These are phyloP conservation scores for Syrrhaptes paradoxus DNA, from an alignment of 2,113 vertebrate species.

Conservation along the genomic window DNA sequence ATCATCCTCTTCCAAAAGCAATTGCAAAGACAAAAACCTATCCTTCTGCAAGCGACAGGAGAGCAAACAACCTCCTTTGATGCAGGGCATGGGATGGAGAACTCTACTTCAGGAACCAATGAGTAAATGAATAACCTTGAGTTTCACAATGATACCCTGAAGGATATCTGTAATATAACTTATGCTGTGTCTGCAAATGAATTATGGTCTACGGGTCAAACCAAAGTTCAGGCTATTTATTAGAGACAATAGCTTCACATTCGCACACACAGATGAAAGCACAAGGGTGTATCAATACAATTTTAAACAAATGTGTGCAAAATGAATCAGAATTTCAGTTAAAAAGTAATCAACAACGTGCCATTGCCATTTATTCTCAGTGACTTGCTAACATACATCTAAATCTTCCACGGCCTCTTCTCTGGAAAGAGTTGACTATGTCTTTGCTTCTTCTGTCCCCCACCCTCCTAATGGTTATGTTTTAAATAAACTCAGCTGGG, in stretches of 20 bases:
- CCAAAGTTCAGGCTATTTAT: background rate
- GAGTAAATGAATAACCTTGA: constrained; percentile 22
- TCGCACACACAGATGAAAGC: background rate
- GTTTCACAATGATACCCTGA: background rate
- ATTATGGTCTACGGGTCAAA: background rate
- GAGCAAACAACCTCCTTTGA: background rate
- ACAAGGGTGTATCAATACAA: background rate
- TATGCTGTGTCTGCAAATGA: background rate
- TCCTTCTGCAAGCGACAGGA: background rate
- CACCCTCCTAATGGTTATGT: background rate
- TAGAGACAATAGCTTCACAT: background rate
- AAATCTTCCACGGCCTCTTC: background rate
- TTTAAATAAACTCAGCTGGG: background rate
- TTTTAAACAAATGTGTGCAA: background rate
- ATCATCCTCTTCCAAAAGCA: background rate
- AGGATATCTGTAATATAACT: background rate
- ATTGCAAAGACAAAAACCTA: background rate
- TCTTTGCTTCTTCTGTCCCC: background rate
- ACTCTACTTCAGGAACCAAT: background rate
- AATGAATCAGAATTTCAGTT: background rate
- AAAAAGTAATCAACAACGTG: background rate
- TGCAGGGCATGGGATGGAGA: background rate
- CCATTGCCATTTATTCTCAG: background rate
- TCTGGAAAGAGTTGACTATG: background rate
- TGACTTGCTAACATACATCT: background rate